Evolutionary conservation across 2,888 invertebrate genomes (phyloP).

Genomic region (Dioctria linearis): DNA sequence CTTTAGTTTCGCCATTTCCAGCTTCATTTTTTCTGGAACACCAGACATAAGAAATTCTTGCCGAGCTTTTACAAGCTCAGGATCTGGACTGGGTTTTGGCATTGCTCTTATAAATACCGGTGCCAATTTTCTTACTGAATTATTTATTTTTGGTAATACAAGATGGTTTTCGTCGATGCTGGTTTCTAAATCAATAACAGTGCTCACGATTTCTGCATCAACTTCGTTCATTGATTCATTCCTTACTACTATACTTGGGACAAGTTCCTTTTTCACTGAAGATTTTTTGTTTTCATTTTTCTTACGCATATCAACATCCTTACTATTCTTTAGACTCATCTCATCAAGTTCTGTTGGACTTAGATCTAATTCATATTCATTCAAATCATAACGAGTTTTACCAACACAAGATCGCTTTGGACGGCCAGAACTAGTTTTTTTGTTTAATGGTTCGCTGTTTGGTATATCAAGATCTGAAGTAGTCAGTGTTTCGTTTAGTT

Average conservation of each 20-base stretch:
- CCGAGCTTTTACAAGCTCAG: slow-evolving; percentile 76
- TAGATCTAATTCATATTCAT: slow-evolving; percentile 63
- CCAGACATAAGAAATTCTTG: slow-evolving; percentile 81
- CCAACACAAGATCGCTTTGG: slow-evolving; percentile 66
- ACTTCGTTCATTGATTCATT: not conserved
- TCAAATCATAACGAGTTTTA: slow-evolving; percentile 66
- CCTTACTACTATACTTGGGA: not conserved
- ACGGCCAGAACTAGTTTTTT: slow-evolving; percentile 62
- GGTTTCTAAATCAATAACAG: slow-evolving; percentile 4
- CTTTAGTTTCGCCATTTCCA: slow-evolving; percentile 73
- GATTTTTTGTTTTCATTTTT: slow-evolving; percentile 1
- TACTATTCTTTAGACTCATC: not conserved
- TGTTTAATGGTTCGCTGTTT: not conserved
- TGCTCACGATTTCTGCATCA: not conserved
- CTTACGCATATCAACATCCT: not conserved
- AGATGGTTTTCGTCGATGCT: slow-evolving; percentile 2
- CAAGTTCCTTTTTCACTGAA: not conserved
- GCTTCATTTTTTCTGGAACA: slow-evolving; percentile 77
- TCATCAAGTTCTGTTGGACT: slow-evolving; percentile 62
- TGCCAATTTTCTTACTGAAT: slow-evolving; percentile 75
- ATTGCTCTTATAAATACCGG: slow-evolving; percentile 78
- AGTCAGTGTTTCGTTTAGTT: slow-evolving; percentile 8
- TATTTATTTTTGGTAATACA: slow-evolving; percentile 57
- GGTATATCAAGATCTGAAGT: not conserved
- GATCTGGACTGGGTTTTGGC: slow-evolving; percentile 75